Evolutionary conservation across 2,797 vertebrate species (phyloP).

Genomic region (Phalanger gymnotis): DNA sequence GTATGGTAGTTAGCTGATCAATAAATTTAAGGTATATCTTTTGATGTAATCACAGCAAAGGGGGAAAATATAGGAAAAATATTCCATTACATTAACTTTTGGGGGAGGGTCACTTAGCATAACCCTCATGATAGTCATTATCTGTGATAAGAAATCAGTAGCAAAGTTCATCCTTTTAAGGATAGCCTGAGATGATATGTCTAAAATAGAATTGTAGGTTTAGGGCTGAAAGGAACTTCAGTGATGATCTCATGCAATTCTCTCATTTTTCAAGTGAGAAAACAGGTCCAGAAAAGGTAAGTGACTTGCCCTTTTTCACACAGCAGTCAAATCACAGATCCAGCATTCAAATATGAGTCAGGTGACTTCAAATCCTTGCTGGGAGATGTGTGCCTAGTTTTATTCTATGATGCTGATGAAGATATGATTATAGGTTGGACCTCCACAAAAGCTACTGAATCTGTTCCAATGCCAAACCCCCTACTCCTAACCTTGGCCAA

Average conservation of each 20-base stretch:
- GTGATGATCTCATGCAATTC: not conserved
- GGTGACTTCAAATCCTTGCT: not conserved
- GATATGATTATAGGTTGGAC: not conserved
- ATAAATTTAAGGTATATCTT: not conserved
- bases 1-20: not conserved
- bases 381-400: not conserved
- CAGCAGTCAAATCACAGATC: not conserved
- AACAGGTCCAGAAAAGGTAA: not conserved
- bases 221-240: not conserved
- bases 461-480: not conserved
- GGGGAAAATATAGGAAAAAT: not conserved
- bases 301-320: not conserved
- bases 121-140: not conserved
- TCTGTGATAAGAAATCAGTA: not conserved
- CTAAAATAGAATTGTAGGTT: not conserved
- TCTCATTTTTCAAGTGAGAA: not conserved
- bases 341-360: not conserved
- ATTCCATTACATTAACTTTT: not conserved
- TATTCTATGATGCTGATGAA: slow-evolving; percentile 1
- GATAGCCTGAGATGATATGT: not conserved
- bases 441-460: not conserved
- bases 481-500: slow-evolving; percentile 10
- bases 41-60: not conserved
- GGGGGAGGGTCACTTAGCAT: not conserved
- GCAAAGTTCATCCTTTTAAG: not conserved